Evolutionary conservation across 2,797 vertebrate species (phyloP), one percentile per base, ranked within the genome.

Genomic region (Merluccius polli): DNA sequence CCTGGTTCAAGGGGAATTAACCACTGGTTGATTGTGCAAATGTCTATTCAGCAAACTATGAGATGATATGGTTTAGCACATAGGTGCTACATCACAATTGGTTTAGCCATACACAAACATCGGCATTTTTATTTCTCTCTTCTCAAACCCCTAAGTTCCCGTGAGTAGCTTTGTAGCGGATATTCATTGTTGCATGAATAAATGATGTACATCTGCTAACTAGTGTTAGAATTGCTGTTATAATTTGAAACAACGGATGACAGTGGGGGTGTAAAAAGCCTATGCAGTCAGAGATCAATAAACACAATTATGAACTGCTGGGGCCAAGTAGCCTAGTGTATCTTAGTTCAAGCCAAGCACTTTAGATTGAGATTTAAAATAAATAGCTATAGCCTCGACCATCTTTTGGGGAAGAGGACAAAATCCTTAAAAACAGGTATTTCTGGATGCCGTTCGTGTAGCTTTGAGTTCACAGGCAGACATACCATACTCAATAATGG

Each of bases 271-370:
- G 24, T 24, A 59, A 59, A 27, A 65, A 65, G n/a, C 10, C 59
- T 27, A 11, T 65, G 59, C 59, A 65, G 9, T 27, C 59, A 65
- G 24, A 65, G n/a, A 65, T 65, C 59, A 24, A 65, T 27, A 65
- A 27, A 65, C 24, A 24, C n/a, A 27, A 65, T 27, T 9, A 65
- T 65, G 24, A 11, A 27, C n/a, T 65, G 59, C 24, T 27, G n/a
- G n/a, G 59, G 59, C n/a, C 11, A 27, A 65, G n/a, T 27, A 65
- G 59, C 59, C n/a, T 65, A 27, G 24, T 3, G 59, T 3, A 27
- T 65, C 24, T 24, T 65, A 65, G n/a, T 65, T 65, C 59, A 65
- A 65, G 24, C 59, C 59, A 65, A 63, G n/a, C 59, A 24, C 59
- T 65, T 11, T 27, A 65, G 24, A 24, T 65, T 27, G 24, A 29